Percentiles rank a stretch among this genome's conserved stretches.
Evolutionary conservation across 2,797 vertebrate species (phyloP).

Genomic region (Galaxias olidus): DNA sequence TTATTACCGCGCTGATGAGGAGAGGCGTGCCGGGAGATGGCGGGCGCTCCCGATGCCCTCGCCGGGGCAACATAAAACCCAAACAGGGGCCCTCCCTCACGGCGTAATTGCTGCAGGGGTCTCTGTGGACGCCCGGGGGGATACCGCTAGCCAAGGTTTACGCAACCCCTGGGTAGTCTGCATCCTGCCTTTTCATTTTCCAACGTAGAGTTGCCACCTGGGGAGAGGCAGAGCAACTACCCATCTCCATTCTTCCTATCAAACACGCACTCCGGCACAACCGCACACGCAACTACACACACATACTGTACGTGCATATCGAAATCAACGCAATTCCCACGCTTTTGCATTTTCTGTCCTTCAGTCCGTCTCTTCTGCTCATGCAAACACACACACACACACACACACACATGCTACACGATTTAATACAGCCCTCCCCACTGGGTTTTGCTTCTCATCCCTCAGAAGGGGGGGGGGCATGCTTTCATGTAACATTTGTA

Average conservation of each 20-base stretch:
- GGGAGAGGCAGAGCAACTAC: constrained; percentile 25
- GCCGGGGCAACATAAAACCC: constrained; percentile 75
- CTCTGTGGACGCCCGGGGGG: constrained; percentile 60
- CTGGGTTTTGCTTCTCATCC: constrained; percentile 3
- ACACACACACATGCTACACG: constrained; percentile 15
- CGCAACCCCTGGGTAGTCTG: constrained; percentile 52
- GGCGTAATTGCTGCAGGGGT: constrained; percentile 75
- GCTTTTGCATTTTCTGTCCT: too few relatives aligned
- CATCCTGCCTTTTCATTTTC: constrained; percentile 52
- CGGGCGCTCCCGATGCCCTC: constrained; percentile 63
- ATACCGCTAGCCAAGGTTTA: constrained; percentile 62
- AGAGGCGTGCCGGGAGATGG: constrained; percentile 74
- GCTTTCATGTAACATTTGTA: constrained; percentile 5
- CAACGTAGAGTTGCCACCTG: constrained; percentile 48
- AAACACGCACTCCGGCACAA: too few relatives aligned
- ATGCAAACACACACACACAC: constrained; percentile 12
- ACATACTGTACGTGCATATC: constrained; percentile 4
- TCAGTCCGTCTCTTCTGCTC: too few relatives aligned
- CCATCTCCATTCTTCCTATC: too few relatives aligned
- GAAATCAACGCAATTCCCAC: too few relatives aligned
- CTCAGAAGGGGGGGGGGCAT: constrained; percentile 5
- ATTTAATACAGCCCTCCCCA: constrained; percentile 8
- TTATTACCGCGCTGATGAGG: constrained; percentile 79
- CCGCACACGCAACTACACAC: constrained; percentile 27
- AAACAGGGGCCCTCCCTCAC: constrained; percentile 56